Evolutionary conservation across 2,888 invertebrate genomes (phyloP), one percentile per base, ranked within the genome.

Genomic region (Tachina fera): DNA sequence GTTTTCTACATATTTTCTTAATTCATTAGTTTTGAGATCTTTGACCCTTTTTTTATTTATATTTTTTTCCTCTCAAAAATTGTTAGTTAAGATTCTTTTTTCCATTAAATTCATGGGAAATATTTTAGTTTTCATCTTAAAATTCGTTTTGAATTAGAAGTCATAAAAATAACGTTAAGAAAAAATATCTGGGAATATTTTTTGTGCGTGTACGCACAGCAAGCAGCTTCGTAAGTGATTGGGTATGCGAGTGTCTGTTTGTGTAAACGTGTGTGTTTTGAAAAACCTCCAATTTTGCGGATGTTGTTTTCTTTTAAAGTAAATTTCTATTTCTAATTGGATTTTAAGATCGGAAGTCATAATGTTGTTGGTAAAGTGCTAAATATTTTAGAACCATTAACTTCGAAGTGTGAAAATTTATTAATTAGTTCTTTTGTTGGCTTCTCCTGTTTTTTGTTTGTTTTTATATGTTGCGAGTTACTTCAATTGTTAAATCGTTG

Each of bases 281-380:
- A 61, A 16, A 22, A 43, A 49, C 47, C 58, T 70, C 60, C 47
- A 47, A 58, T 8, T 60, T 72, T 86, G 71, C 86, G 86, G 82
- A 86, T 86, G 86, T 86, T 82, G 31, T 77, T 65, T 49, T 22
- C 47, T 65, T 58, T 31, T 60, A 1, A 53, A 65, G n/a, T 74
- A 75, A 49, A 63, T 71, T 78, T 74, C 43, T 65, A 47, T 74
- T 65, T 74, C 75, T 79, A 79, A 86, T 82, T 75, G 75, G 79
- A 79, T 83, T 79, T 75, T 67, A 47, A 83, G 71, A 86, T 83
- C 86, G 86, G 86, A 86, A 86, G 82, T 79, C 75, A 82, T 79
- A 83, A 79, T 86, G 83, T 79, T 31, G 14, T n/a, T 41, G 31
- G 58, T 63, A 60, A 85, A 85, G 79, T 83, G 79, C 75, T 79